Conservation (phyloP, 53 echinoderm and acorn worm genomes). For the Stichopus horrens region DNA sequence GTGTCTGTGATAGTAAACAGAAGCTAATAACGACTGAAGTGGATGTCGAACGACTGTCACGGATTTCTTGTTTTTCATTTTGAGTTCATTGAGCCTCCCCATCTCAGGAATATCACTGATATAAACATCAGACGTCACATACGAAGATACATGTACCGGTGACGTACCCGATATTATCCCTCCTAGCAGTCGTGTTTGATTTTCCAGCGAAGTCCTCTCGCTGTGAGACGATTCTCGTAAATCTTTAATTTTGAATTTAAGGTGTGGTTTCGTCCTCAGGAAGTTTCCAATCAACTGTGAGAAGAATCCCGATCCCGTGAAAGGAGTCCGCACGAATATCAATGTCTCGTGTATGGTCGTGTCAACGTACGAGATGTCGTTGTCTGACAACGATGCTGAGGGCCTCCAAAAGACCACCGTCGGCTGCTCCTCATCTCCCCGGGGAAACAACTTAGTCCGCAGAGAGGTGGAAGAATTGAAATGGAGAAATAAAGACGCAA, state of each 20-base stretch:
- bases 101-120: background rate
- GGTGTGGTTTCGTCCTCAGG: background rate
- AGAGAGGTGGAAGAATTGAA: background rate
- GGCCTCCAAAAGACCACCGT: conserved; percentile 7
- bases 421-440: background rate
- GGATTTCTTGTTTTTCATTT: background rate
- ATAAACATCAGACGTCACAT: background rate
- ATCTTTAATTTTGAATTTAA: background rate
- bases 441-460: too few species aligned
- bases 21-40: background rate
- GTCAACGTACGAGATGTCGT: conserved; percentile 15
- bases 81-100: background rate
- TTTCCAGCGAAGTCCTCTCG: background rate
- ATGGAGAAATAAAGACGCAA: background rate
- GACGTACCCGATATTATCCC: background rate
- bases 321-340: conserved; percentile 9
- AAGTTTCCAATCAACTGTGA: background rate
- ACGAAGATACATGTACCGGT: background rate
- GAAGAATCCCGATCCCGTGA: conserved; percentile 4
- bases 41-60: conserved; percentile 9
- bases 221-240: background rate
- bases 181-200: background rate
- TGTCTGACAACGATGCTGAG: background rate
- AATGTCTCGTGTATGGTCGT: background rate
- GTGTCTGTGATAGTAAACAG: conserved; percentile 8